Evolutionary conservation across 2,888 invertebrate species (phyloP), one percentile per base, ranked within the genome.

Genomic region (Agrochola lychnidis): DNA sequence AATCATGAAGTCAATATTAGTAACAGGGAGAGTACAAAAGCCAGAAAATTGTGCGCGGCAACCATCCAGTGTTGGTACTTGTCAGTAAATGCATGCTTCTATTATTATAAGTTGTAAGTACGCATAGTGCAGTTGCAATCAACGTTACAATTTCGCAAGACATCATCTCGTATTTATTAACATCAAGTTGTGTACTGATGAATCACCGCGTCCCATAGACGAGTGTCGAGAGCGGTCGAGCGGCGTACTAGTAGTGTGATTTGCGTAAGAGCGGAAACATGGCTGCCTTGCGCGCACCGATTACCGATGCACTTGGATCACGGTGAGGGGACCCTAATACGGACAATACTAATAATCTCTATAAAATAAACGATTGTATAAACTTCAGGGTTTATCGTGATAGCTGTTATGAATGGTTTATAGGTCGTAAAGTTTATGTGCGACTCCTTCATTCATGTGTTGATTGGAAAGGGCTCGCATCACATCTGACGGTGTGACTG

Each of bases 201-300:
- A 91, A 87, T 91, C 91, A 91, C 82, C 77, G 84, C 82, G 85
- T 83, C 83, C 86, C 79, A 84, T 84, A 88, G 89, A 86, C 78
- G 81, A 87, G 86, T 67, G 81, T 70, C 69, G 85, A 82, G 89
- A 84, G 85, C 84, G 79, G 85, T 84, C 87, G 85, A 89, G 87
- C 86, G 84, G 79, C 75, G 61, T 63, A 71, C 75, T 87, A 83
- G 87, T 85, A 78, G 87, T 85, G 78, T 78, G 86, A 87, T 90
- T 92, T 92, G 91, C 90, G 90, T 89, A 91, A 91, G 85, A 90
- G 87, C 89, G 89, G 91, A 90, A 91, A 91, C 89, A 88, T 87
- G 89, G 91, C 88, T 87, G 87, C 88, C 89, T 90, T 89, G 90
- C 83, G 85, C 87, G 85, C 86, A 88, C 87, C 86, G 79, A 83